Conservation (phyloP, 1,140 invertebrate species). For the Drosophila pachea region DNA sequence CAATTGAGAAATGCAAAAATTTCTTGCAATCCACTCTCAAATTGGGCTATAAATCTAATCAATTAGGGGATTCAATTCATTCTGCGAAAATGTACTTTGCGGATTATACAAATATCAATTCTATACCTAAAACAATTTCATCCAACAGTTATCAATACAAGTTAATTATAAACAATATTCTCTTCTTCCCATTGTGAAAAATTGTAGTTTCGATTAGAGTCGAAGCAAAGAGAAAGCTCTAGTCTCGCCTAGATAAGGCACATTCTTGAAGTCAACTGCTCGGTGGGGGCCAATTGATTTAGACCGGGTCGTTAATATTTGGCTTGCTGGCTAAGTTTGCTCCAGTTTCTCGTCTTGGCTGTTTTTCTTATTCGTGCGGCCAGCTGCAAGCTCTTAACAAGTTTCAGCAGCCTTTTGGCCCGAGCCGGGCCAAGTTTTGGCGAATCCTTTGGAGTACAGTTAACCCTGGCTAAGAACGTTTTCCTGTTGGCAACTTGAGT, state of each 20-base stretch:
- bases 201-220: neutral
- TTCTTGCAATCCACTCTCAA: no score
- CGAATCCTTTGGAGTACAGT: slow-evolving; percentile 59
- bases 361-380: slow-evolving; percentile 26
- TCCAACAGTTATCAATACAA: no score
- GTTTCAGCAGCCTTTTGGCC: slow-evolving; percentile 50
- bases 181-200: neutral
- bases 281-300: slow-evolving; percentile 32
- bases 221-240: neutral
- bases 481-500: slow-evolving; percentile 50
- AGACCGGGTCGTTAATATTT: slow-evolving; percentile 17
- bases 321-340: slow-evolving; percentile 15
- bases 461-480: slow-evolving; percentile 36
- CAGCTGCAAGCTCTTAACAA: slow-evolving; percentile 31
- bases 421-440: slow-evolving; percentile 51
- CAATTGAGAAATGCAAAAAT: no score
- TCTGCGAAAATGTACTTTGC: no score
- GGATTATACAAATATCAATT: no score
- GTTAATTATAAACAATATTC: neutral
- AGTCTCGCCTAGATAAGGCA: neutral
- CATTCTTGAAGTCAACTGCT: slow-evolving; percentile 11
- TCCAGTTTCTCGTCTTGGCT: slow-evolving; percentile 17
- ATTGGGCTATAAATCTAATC: no score
- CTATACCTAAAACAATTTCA: no score
- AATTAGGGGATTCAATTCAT: no score